Evolutionary conservation across 2,113 vertebrate genomes (phyloP), one percentile per base, ranked within the genome.

Genomic region (Siniperca knerii): DNA sequence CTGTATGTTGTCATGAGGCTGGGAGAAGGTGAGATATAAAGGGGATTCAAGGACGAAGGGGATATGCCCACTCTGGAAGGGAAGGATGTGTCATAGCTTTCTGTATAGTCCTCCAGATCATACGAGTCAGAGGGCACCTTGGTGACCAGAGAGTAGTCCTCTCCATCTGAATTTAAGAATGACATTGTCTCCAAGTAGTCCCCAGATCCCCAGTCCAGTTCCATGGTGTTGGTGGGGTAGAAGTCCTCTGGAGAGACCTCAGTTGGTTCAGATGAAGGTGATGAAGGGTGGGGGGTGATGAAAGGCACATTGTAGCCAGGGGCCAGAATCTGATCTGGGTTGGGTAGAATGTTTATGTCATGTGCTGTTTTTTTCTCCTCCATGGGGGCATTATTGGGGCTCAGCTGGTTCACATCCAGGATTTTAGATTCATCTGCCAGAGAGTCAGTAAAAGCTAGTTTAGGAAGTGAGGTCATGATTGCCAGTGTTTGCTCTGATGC

Each of bases 171-270:
- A 23, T 87, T 85, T 69, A 95, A 55, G 70, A 94, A 80, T 12
- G 96, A 95, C 84, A 97, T 92, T 0, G 97, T 97, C 92, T 98
- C 97, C 8, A 93, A 35, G 46, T 97, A 96, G 83, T 98, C 97
- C 0, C 97, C 97, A 8, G 98, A 98, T 2, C 97, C 98, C 91
- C 93, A 90, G 0, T 98, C 97, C 1, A 93, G 90, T 16, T 97
- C 97, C 76, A 92, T 85, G 12, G 94, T 93, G 77, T 94, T 95
- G 2, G 93, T 81, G 9, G 96, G 92, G 79, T 94, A 95, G 74
- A 91, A 90, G 37, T 92, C 91, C 79, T 94, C 94, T 6, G 93
- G 91, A 20, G 95, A 92, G 73, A 88, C 82, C 74, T 96, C 92
- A 23, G 94, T 95, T 12, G 91, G 89, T 57, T 95, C 89, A 85